These are phyloP conservation scores for Sceloporus tristichus DNA, from an alignment of 2,113 vertebrate genomes.

Conservation along the genomic window DNA sequence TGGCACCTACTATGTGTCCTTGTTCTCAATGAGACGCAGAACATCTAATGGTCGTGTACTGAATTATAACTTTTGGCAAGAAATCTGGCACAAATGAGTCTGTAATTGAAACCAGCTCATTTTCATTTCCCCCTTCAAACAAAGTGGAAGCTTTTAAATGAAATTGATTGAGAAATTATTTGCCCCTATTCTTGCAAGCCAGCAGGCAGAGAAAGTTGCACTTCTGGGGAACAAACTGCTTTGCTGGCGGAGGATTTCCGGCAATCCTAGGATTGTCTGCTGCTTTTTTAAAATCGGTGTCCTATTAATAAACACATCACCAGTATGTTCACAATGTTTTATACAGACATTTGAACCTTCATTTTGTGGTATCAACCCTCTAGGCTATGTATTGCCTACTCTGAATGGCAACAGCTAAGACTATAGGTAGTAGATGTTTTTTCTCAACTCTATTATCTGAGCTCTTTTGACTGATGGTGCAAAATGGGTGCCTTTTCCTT, in stretches of 20 bases:
- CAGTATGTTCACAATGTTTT: background rate
- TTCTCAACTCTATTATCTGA: background rate
- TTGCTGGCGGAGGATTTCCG: background rate
- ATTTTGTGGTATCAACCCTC: background rate
- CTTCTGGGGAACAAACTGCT: background rate
- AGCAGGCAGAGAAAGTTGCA: background rate
- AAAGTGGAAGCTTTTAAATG: slow-evolving; percentile 15
- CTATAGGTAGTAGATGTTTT: background rate
- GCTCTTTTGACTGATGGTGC: background rate
- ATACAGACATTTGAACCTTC: too few relatives aligned
- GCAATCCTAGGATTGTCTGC: too few relatives aligned
- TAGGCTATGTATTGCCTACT: background rate
- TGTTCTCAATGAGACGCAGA: background rate
- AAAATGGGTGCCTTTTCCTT: background rate
- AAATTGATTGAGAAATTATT: slow-evolving; percentile 16
- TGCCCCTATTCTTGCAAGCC: background rate
- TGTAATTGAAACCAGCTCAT: slow-evolving; percentile 25
- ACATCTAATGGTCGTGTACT: background rate
- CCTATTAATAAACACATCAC: background rate
- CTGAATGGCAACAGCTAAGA: background rate
- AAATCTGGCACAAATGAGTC: background rate
- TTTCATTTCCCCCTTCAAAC: background rate
- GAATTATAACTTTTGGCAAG: slow-evolving; percentile 11
- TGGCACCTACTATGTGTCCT: background rate
- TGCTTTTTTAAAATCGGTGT: too few relatives aligned